Evolutionary conservation across 2,113 vertebrate species (phyloP).

Genomic region (Leptodactylus fuscus): DNA sequence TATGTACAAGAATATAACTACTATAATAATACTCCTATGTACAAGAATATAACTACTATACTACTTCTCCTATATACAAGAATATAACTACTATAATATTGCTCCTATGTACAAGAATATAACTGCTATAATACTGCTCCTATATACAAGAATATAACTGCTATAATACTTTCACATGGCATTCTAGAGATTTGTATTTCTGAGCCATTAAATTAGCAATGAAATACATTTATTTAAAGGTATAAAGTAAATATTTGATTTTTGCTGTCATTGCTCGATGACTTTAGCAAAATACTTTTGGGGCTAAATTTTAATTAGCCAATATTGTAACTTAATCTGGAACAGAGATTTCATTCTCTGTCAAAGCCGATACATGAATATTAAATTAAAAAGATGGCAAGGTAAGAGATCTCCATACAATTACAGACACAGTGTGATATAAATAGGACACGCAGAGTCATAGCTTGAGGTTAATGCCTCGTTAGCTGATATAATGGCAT

Average conservation of each 20-base stretch:
- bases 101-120: not conserved
- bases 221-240: not conserved
- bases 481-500: constrained; percentile 28
- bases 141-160: not conserved
- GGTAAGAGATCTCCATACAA: constrained; percentile 53
- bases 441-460: constrained; percentile 32
- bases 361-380: constrained; percentile 25
- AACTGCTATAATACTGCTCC: not conserved
- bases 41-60: constrained; percentile 11
- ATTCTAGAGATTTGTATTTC: not conserved
- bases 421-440: constrained; percentile 53
- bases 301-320: constrained; percentile 32
- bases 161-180: not conserved
- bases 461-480: constrained; percentile 49
- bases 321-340: constrained; percentile 34
- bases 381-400: constrained; percentile 32
- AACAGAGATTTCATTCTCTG: constrained; percentile 12
- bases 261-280: not conserved
- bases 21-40: not conserved
- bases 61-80: not conserved
- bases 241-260: constrained; percentile 20
- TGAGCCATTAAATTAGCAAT: not conserved
- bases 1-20: constrained; percentile 3
- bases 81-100: constrained; percentile 12
- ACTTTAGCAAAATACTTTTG: constrained; percentile 16